Base-by-base conservation (phyloP, 2,113 vertebrate species). In the Motacilla tschutschensis region DNA sequence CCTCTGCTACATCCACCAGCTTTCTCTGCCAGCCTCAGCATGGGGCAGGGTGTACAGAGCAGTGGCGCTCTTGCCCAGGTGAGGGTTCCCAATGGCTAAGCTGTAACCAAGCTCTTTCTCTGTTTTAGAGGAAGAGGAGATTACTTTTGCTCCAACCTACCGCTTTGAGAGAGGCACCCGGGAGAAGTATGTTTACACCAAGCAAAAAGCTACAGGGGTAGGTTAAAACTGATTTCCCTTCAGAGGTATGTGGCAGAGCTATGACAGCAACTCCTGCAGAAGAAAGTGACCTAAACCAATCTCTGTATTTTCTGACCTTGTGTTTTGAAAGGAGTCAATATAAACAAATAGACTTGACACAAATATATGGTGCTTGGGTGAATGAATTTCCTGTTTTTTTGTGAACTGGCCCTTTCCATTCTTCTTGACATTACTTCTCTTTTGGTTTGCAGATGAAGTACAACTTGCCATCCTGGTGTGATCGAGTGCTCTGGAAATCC, bases 391-490 rank as follows among this genome's bases (percentile, higher is more conserved):
- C 62, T 89, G 72, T 73, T 90, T 53, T 69, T 83, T 75, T 38
- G n/a, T 48, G 31, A 64, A 44, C 18, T 36, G 8, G 26, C 67
- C 31, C 22, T 70, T 77, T 90, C 60, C 26, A n/a, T 79, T 85
- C 40, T 71, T 73, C 88, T 87, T 94, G 80, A 92, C 82, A 62
- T 81, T 38, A 20, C 54, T n/a, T 94, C 66, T 81, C 67, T 74
- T 94, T 95, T 89, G 93, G 41, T 79, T 93, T 89, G 58, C 97
- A 99, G 99, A 98, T 98, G 87, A 99, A 99, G 91, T 99, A 99
- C 95, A 99, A 99, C 94, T 95, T 99, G 84, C 99, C 99, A 12
- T 99, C 99, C 33, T 99, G 99, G 99, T 99, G 99, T 80, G 99
- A 99, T 93, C 98, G 99, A 15, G 98, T 99, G 79, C 98, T 99